Conservation (phyloP, 2,797 vertebrate species). For the Apogon hyalosoma region DNA sequence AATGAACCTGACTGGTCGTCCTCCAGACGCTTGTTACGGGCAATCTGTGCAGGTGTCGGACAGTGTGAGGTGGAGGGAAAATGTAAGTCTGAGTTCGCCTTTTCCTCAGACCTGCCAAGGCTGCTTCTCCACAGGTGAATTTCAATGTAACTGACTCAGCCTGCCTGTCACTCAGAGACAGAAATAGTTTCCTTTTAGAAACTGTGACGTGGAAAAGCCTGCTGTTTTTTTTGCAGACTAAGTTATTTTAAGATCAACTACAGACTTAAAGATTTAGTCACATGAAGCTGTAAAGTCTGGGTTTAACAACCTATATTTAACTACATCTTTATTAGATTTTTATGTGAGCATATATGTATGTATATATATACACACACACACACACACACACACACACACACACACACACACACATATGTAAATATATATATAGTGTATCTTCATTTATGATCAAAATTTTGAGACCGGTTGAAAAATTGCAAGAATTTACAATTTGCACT, state of each 20-base stretch:
- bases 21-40: constrained; percentile 15
- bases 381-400: no score
- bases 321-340: no score
- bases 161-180: not conserved
- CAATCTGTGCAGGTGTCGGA: constrained; percentile 13
- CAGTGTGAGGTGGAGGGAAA: not conserved
- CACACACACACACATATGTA: no score
- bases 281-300: no score
- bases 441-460: no score
- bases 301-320: no score
- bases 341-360: no score
- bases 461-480: no score
- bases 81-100: not conserved
- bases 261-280: not conserved
- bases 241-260: constrained; percentile 5
- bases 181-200: constrained; percentile 13
- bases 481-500: no score
- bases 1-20: not conserved
- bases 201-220: constrained; percentile 12
- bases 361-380: no score
- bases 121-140: constrained; percentile 25
- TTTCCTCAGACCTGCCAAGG: constrained; percentile 6
- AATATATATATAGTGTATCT: no score
- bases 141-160: constrained; percentile 46
- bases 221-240: not conserved